Percentiles rank a stretch among this genome's conserved stretches.
Evolutionary conservation across 1,140 invertebrate genomes (phyloP).

Genomic region (Bombus affinis): DNA sequence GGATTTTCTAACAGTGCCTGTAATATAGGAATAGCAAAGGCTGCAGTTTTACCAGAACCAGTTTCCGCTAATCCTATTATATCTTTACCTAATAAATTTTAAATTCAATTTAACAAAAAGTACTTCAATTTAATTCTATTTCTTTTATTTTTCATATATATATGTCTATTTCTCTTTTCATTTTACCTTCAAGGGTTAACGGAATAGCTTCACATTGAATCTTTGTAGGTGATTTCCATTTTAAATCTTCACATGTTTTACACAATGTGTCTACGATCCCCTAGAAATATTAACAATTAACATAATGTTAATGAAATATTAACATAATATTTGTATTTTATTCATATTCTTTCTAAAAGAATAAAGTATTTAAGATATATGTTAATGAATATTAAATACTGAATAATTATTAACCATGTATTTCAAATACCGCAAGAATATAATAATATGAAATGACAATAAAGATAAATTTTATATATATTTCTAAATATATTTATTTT

Average conservation of each 20-base stretch:
- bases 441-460: background rate
- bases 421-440: too few relatives aligned
- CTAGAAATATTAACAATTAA: constrained; percentile 81
- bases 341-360: background rate
- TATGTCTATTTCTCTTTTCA: background rate
- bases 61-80: constrained; percentile 98
- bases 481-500: too few relatives aligned
- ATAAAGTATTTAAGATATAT: background rate
- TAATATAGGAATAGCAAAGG: constrained; percentile 97
- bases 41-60: constrained; percentile 98
- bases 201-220: constrained; percentile 98
- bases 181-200: constrained; percentile 90
- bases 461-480: background rate
- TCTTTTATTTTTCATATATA: background rate
- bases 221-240: constrained; percentile 97
- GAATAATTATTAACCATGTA: too few relatives aligned
- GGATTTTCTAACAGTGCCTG: constrained; percentile 95
- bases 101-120: background rate
- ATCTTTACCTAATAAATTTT: constrained; percentile 87
- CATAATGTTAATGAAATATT: too few relatives aligned
- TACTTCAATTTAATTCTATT: background rate
- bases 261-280: constrained; percentile 96
- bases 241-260: constrained; percentile 94
- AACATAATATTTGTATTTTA: background rate
- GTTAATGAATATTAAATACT: too few relatives aligned